phyloP scores from a whole-genome alignment of 2,113 vertebrate species.

The Ammodramus savannarum region DNA sequence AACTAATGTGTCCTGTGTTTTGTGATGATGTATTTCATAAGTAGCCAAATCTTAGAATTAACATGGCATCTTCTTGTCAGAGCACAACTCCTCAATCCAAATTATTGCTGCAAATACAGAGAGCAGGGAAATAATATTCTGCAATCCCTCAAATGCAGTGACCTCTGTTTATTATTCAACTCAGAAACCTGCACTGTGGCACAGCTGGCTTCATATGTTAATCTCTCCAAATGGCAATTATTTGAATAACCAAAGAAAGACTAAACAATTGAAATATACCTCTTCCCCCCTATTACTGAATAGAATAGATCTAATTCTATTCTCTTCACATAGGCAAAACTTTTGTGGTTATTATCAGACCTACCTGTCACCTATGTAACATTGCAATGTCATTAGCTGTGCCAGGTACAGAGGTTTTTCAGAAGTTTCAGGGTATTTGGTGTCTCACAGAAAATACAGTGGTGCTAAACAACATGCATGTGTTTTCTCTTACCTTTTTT shows the following conservation, averaged over 20 bases:
- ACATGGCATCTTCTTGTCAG: neutral
- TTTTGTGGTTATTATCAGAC: neutral
- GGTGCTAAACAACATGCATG: neutral
- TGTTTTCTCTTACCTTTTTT: neutral
- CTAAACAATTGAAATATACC: neutral
- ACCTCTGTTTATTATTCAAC: neutral
- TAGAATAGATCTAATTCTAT: neutral
- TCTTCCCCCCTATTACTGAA: fast-evolving
- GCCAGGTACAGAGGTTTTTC: neutral
- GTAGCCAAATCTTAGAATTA: neutral
- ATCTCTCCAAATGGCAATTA: neutral
- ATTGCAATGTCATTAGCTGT: neutral
- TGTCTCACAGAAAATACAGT: neutral
- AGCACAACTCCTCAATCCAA: neutral
- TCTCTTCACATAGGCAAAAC: neutral
- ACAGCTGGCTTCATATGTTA: neutral
- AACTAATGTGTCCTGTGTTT: neutral
- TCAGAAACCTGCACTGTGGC: neutral
- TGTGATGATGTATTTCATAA: neutral
- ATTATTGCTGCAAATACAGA: neutral
- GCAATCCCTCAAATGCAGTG: neutral
- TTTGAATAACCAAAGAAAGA: neutral
- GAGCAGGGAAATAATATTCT: neutral
- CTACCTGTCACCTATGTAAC: neutral
- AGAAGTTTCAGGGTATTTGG: neutral